A percentile compares a stretch with the other conserved stretches of the same genome.
Evolutionary conservation across 2,888 invertebrate species (phyloP).

Genomic region (Cephus spinipes): DNA sequence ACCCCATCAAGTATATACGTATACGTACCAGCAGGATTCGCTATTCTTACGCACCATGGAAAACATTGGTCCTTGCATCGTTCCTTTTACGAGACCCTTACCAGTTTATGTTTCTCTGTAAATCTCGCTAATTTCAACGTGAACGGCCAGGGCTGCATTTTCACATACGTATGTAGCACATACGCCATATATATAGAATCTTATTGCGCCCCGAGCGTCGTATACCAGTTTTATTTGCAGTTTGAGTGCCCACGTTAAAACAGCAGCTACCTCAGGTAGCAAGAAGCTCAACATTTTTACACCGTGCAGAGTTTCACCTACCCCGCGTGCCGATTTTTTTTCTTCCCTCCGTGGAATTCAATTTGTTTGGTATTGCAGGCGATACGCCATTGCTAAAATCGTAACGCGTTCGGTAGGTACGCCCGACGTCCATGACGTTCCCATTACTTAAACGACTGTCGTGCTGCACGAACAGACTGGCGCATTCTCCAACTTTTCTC

Average conservation of each 20-base stretch:
- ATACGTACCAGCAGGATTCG: neutral
- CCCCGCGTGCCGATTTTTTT: neutral
- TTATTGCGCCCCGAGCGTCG: neutral
- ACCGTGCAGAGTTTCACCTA: neutral
- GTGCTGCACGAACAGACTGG: slow-evolving; percentile 29
- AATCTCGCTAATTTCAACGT: slow-evolving; percentile 59
- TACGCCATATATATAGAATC: neutral
- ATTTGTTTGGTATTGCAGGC: neutral
- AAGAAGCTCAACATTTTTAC: neutral
- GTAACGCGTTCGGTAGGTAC: neutral
- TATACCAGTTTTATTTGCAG: neutral
- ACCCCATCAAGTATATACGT: neutral
- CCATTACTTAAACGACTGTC: slow-evolving; percentile 39
- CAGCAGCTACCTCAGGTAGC: neutral
- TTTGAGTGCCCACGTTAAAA: neutral
- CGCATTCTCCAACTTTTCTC: slow-evolving; percentile 53
- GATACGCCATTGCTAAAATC: neutral
- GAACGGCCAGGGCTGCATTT: neutral
- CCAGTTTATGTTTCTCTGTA: slow-evolving; percentile 58
- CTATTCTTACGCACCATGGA: neutral
- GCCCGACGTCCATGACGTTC: neutral
- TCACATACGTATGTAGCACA: neutral
- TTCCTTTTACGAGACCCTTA: slow-evolving; percentile 34
- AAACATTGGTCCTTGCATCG: slow-evolving; percentile 22
- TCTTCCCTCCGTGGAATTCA: neutral